Evolutionary conservation across 2,888 invertebrate genomes (phyloP), one percentile per base, ranked within the genome.

Genomic region (Nudaria mundana): DNA sequence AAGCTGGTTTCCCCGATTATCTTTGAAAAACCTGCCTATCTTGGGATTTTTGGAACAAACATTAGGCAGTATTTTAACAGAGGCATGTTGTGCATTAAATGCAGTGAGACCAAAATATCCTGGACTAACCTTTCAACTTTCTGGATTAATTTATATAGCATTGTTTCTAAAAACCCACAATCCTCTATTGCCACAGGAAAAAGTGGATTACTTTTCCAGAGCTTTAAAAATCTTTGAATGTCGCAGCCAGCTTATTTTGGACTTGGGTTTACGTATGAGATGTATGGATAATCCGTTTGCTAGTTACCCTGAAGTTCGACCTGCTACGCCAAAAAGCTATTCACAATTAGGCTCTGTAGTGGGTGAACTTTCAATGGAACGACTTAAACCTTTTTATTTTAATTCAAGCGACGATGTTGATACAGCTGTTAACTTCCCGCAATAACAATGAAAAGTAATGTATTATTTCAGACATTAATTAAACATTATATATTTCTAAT

Each of bases 41-140:
- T 56, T 92, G 10, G 92, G 92, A 1, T 91, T 91, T 65, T 70
- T 93, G 12, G 92, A 93, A 52, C 92, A 92, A 66, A 91, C 89
- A 10, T 72, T 92, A 1, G 90, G 88, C 0, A 81, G 80, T 39
- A 64, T 89, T 25, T 63, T 93, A 16, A 87, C 91, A 2, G 73
- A 86, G 39, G 91, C 91, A 1, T 82, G 92, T 38, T 87, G 88
- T 41, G 75, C 84, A 24, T 79, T 90, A 0, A 86, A 88, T 40
- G 81, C 80, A 1, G 37, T 81, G 11, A 81, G 93, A 43, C 93
- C 93, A 0, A 90, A 92, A 50, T 89, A 93, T 56, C 91, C 92
- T 1, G 92, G 92, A 1, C 71, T 93, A 13, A 74, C 76, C 46
- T 68, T 86, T 22, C 51, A 71, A 30, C 37, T 78, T 4, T 92